Evolutionary conservation across 2,113 vertebrate genomes (phyloP).

Genomic region (Triplophysa dalaica): DNA sequence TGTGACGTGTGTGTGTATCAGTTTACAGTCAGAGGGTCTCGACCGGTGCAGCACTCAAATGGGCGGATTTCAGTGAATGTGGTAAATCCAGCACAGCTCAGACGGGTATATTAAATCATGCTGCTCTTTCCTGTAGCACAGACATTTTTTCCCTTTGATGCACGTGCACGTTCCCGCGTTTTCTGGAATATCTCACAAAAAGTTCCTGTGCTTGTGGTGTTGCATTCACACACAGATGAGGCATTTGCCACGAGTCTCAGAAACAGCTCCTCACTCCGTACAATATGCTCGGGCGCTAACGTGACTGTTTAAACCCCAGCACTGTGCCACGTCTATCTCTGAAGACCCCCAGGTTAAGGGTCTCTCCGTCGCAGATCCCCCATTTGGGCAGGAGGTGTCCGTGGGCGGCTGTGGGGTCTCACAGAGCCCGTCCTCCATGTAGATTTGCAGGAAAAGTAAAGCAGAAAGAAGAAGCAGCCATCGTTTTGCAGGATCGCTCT

Average conservation of each 20-base stretch:
- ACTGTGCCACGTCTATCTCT: neutral
- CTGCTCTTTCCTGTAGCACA: neutral
- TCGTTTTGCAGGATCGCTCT: constrained; percentile 59
- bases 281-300: neutral
- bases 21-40: constrained; percentile 13
- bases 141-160: neutral
- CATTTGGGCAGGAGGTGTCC: neutral
- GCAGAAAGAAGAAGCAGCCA: constrained; percentile 69
- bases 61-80: constrained; percentile 3
- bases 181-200: constrained; percentile 36
- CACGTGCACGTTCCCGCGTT: neutral
- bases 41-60: neutral
- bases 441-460: constrained; percentile 73
- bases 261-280: constrained; percentile 18
- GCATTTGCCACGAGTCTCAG: neutral
- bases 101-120: constrained; percentile 11
- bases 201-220: neutral
- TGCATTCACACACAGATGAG: constrained; percentile 11
- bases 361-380: neutral
- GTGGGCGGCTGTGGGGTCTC: constrained; percentile 1
- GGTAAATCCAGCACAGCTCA: constrained; percentile 15
- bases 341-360: neutral
- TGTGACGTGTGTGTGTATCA: constrained; percentile 32
- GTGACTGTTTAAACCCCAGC: neutral
- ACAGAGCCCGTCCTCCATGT: constrained; percentile 62